Conservation (phyloP, 2,888 invertebrate genomes). For the Oithona nana region DNA sequence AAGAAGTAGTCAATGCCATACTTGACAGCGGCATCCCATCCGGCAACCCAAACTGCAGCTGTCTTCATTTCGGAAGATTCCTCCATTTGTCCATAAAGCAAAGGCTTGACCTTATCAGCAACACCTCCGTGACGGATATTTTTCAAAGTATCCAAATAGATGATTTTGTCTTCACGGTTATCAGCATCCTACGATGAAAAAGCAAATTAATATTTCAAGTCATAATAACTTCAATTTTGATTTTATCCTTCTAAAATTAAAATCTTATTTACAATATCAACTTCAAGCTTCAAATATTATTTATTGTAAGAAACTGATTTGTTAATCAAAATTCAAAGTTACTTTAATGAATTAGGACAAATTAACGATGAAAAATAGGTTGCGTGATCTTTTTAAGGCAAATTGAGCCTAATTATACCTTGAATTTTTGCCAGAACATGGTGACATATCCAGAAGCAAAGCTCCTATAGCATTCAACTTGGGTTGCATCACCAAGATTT, state of each 20-base stretch:
- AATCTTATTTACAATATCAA: too few species aligned
- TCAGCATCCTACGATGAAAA: background rate
- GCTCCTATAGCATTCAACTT: constrained; percentile 1
- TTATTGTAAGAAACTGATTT: too few species aligned
- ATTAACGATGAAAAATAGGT: too few species aligned
- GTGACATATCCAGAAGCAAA: background rate
- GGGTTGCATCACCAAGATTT: background rate
- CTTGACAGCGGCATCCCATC: background rate
- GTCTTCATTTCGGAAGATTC: background rate
- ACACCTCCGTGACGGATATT: constrained; percentile 11
- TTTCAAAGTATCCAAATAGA: background rate
- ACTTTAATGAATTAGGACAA: too few species aligned
- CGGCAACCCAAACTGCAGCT: constrained; percentile 7
- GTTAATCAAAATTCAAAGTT: too few species aligned
- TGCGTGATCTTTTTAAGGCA: background rate
- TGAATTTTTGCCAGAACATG: background rate
- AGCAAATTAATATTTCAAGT: background rate
- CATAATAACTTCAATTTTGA: too few species aligned
- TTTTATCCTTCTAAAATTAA: too few species aligned
- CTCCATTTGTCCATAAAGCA: constrained; percentile 1
- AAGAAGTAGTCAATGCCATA: constrained; percentile 4
- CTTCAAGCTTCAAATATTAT: too few species aligned
- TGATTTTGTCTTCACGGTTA: constrained; percentile 2
- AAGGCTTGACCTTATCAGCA: constrained; percentile 3
- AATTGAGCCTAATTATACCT: background rate